Conservation (phyloP, 2,888 invertebrate species). For the Chironomus riparius region DNA sequence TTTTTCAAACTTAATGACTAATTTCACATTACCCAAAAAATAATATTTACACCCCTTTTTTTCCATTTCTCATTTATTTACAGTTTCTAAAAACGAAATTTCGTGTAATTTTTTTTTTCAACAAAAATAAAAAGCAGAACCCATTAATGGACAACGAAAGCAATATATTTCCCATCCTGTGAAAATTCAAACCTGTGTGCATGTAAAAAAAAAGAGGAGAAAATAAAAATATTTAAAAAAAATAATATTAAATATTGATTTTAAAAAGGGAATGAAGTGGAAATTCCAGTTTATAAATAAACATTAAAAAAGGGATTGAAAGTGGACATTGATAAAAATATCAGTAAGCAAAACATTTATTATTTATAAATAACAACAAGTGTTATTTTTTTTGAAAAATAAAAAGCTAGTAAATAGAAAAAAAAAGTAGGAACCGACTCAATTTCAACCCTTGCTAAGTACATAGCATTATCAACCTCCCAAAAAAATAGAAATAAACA, state of each 20-base stretch:
- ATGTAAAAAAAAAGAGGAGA: conserved; percentile 4
- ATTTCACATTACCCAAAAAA: no score
- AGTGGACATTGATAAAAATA: not conserved
- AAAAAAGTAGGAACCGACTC: not conserved
- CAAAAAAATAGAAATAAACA: not conserved
- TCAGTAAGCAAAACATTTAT: not conserved
- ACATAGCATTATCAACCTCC: not conserved
- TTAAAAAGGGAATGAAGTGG: not conserved
- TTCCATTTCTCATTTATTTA: not conserved
- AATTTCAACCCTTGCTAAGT: not conserved
- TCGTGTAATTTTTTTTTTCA: not conserved
- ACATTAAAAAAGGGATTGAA: not conserved
- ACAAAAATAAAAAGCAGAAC: not conserved
- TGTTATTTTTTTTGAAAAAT: conserved; percentile 12
- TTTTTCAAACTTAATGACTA: no score
- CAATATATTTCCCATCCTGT: conserved; percentile 29
- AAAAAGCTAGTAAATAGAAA: no score
- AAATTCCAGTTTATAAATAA: not conserved
- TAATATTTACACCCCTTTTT: no score
- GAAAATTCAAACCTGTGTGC: conserved; percentile 9
- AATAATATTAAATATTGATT: not conserved
- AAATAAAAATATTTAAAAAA: conserved; percentile 3
- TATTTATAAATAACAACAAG: conserved; percentile 26
- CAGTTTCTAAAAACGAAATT: not conserved
- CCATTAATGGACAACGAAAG: conserved; percentile 28